Base-by-base conservation (phyloP, 2,888 invertebrate genomes). In the Didymodactylos carnosus region DNA sequence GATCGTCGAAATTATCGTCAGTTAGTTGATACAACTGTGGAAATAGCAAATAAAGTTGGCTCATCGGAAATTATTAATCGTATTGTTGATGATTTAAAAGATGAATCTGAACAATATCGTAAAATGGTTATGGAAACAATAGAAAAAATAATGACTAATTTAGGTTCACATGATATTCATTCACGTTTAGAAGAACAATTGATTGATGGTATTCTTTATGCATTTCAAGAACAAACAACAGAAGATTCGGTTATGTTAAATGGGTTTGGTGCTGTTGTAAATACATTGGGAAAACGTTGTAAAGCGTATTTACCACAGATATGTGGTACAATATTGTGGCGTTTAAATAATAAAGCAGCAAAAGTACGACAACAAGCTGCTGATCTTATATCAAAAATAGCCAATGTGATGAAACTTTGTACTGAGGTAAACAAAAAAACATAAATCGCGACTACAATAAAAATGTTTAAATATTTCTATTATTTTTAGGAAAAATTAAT, bases 101-200 rank as follows among this genome's bases (percentile, higher is more conserved):
- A 99, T 82, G 98, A 98, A 84, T 95, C 97, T 82, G 98, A 99
- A 83, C 94, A 95, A 82, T 99, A 98, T 84, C 88, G 98, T 76
- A 99, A 99, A 86, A 99, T 99, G 98, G 98, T 98, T 4, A 98
- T 99, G 94, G 98, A 99, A 84, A 97, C 95, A 0, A 97, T 98
- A 75, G 98, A 99, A 82, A 97, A 97, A 85, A 94, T 95, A 75
- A 92, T 97, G 88, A 92, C 91, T 6, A 94, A 94, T 84, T 86
- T 97, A 76, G 98, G 98, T 25, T 94, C 97, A 0, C 92, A 94
- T 0, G 98, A 98, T 81, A 94, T 99, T 72, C 98, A 99, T 84
- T 93, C 94, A 0, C 88, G 97, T 62, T 86, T 99, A 5, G 98
- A 99, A 83, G 98, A 99, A 84, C 97, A 97, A 80, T 88, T 99